Percentiles rank a stretch among this genome's conserved stretches.
Conservation (phyloP, 1,140 invertebrate genomes). For the Diabrotica undecimpunctata region DNA sequence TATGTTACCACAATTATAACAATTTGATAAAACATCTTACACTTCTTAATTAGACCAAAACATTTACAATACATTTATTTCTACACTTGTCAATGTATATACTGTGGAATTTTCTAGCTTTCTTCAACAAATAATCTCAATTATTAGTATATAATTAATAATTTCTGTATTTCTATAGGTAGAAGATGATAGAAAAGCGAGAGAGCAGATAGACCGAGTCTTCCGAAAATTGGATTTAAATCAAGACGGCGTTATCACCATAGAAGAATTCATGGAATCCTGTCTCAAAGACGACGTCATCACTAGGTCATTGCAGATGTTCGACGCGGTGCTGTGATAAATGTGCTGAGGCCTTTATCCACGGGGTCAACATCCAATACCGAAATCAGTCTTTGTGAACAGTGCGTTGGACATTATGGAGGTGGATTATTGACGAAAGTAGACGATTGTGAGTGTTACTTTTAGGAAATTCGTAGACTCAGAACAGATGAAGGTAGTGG, state of each 20-base stretch:
- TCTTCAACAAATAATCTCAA: no score
- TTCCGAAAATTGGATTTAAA: constrained; percentile 91
- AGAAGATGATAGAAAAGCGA: constrained; percentile 74
- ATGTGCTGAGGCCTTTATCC: neutral
- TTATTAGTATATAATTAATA: no score
- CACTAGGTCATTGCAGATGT: constrained; percentile 77
- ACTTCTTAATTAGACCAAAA: no score
- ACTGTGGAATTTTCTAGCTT: no score
- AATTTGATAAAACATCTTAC: no score
- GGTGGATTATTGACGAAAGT: neutral
- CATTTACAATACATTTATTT: no score
- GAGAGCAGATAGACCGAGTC: constrained; percentile 73
- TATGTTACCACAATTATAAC: no score
- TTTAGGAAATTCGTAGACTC: neutral
- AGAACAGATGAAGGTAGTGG: neutral
- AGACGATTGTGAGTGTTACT: neutral
- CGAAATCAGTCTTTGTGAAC: neutral
- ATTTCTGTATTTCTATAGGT: constrained; percentile 44
- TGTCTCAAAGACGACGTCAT: constrained; percentile 87
- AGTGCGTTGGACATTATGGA: neutral
- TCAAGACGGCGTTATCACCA: constrained; percentile 91
- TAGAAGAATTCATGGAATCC: constrained; percentile 94
- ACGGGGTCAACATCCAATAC: neutral
- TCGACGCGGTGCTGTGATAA: constrained; percentile 73
- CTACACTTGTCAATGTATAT: no score